Evolutionary conservation across 2,113 vertebrate species (phyloP).

Genomic region (Tringa solitaria): DNA sequence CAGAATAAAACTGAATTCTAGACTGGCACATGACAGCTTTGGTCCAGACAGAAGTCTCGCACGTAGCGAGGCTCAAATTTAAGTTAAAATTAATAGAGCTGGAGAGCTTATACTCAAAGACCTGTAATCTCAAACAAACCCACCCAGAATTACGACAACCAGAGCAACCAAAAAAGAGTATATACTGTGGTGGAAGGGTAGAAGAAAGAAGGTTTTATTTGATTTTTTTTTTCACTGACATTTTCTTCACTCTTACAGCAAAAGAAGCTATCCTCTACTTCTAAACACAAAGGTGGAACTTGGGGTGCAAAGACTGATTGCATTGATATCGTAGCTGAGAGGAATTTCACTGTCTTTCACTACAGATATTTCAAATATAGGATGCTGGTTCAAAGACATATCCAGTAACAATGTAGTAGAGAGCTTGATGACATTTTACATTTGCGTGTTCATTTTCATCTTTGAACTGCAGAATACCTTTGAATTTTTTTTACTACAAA

Average conservation of each 20-base stretch:
- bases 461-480: not conserved
- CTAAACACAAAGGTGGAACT: not conserved
- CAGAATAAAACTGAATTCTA: not conserved
- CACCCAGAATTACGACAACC: not conserved
- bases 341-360: not conserved
- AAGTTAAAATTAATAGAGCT: not conserved
- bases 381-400: not conserved
- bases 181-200: not conserved
- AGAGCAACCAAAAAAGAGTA: not conserved
- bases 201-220: not conserved
- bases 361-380: not conserved
- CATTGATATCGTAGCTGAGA: not conserved
- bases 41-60: not conserved
- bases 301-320: not conserved
- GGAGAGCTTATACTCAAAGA: too few relatives aligned
- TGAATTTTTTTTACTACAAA: not conserved
- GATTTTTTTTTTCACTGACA: not conserved
- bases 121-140: not conserved
- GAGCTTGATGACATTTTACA: not conserved
- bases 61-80: not conserved
- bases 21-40: not conserved
- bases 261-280: not conserved
- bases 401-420: not conserved
- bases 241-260: not conserved
- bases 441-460: not conserved